Evolutionary conservation across 2,113 vertebrate species (phyloP), one percentile per base, ranked within the genome.

Genomic region (Xiphophorus couchianus): DNA sequence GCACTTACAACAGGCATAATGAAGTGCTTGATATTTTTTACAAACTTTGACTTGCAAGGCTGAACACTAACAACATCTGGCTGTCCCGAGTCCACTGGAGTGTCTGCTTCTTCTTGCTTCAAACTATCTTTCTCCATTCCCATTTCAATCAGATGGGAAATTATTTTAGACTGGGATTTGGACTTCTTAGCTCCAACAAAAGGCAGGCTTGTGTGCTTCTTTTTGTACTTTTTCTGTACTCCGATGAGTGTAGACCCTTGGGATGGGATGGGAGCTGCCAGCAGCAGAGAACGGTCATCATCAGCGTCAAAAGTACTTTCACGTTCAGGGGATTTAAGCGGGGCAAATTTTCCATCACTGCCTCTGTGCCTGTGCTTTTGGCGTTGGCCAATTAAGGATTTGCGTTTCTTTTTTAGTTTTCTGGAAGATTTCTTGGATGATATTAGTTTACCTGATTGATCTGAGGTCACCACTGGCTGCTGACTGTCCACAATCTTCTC

Each of bases 1-100:
- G 95, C 96, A 81, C 94, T 97, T 58, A 96, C 96, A 35, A 97
- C 95, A 1, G 97, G 97, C 96, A 97, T 97, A 51, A 97, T 96
- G 88, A 97, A 96, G 88, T 96, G 96, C 44, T 96, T 95, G 76
- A 97, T 97, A 77, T 96, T 96, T 89, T 97, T 97, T 4, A 96
- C 85, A 87, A 96, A 96, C 81, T 95, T 96, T 44, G 95, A 89
- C 93, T 95, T 95, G 76, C 94, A 85, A 48, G 92, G 91, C 72
- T 54, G 91, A 33, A 31, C 69, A 5, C 83, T 91, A 44, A 76
- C 90, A 80, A 65, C 86, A 62, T 87, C 86, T 25, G 80, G 66
- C 29, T 90, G 91, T 15, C 72, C 74, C 11, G 87, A 86, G 31
- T 93, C 94, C n/a, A 90, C 91, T 69, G 85, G 80, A 1, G 87